Base-by-base conservation (phyloP, 2,113 vertebrate genomes). In the Astatotilapia flaviijosephi region DNA sequence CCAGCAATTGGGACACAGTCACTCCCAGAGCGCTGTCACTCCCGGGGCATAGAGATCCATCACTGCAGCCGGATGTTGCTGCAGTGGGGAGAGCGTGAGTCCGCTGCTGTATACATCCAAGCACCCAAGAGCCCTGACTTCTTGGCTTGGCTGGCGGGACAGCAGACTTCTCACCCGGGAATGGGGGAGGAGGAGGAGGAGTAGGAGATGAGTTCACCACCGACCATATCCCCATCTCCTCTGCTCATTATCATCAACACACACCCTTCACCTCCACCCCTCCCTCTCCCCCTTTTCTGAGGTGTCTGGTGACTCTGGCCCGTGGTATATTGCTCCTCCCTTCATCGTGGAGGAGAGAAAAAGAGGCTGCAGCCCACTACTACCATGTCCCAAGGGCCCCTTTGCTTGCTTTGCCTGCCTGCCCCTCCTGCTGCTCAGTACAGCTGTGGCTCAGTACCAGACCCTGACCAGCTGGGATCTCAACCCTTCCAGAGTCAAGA, bases 241-340 rank as follows among this genome's bases (percentile, higher is more conserved):
- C 58, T 37, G 88, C 79, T 92, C 91, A 89, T 91, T 93, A 89
- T 83, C 85, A 89, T 85, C 85, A 51, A 51, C 88, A 73, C 88
- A 87, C 84, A 80, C 83, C 55, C 82, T 28, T 47, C 23, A 84
- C 84, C 82, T 60, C 80, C 82, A 40, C 13, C 80, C 85, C 79
- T 81, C 91, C 84, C 47, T 56, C 35, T 35, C 42, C 51, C 80
- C 54, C 49, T 21, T 21, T 51, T 84, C 90, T 6, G 88, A 95
- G 95, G 95, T 96, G 95, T 96, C 96, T 95, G 95, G 95, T 97
- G 95, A 96, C 96, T 95, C 92, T 91, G 93, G 93, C 94, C 93
- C 83, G 75, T 90, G 93, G 55, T 94, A 54, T 91, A 86, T 92
- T 84, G 95, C 96, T 95, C 96, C 96, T 95, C 94, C 95, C 94